Evolutionary conservation across 2,888 invertebrate species (phyloP), one percentile per base, ranked within the genome.

Genomic region (Xestia rhomboidea): DNA sequence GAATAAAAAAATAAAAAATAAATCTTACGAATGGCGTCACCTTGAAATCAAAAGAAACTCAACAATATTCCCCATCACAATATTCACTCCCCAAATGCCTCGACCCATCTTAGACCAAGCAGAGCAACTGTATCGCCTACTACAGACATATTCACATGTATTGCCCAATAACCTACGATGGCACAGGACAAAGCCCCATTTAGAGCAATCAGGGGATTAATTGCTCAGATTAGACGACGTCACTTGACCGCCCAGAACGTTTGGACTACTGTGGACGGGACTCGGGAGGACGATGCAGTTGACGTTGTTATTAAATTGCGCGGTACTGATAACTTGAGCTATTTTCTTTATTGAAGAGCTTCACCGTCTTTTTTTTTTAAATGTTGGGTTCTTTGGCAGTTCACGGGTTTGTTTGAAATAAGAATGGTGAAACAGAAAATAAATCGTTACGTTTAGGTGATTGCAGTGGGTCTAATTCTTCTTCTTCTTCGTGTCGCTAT

Each of bases 171-270:
- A 77, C 86, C 79, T 71, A 76, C 73, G 81, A 80, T 72, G 75
- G 79, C 46, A 68, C 77, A 77, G 75, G 77, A 87, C 88, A 90
- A 88, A 91, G 89, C 83, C 82, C 86, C 85, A 87, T 88, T 90
- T 89, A 88, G 88, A 77, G 86, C 89, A 89, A 91, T 89, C 90
- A 89, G 79, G 79, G 88, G 89, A 91, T 91, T 91, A 90, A 91
- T 91, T 90, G 90, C 85, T 79, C 72, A 89, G 89, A 91, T 91
- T 91, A 90, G 83, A 82, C 76, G 76, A 74, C 82, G 86, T 87
- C 90, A 88, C 88, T 88, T 85, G 84, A 74, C 74, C 68, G 85
- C 73, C 76, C 57, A 30, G 69, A 72, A 75, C 84, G 77, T 77
- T 84, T 86, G 75, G 68, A 81, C 81, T 83, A 73, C 85, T 66